Evolutionary conservation across 2,888 invertebrate species (phyloP).

Genomic region (Margaritifera margaritifera): DNA sequence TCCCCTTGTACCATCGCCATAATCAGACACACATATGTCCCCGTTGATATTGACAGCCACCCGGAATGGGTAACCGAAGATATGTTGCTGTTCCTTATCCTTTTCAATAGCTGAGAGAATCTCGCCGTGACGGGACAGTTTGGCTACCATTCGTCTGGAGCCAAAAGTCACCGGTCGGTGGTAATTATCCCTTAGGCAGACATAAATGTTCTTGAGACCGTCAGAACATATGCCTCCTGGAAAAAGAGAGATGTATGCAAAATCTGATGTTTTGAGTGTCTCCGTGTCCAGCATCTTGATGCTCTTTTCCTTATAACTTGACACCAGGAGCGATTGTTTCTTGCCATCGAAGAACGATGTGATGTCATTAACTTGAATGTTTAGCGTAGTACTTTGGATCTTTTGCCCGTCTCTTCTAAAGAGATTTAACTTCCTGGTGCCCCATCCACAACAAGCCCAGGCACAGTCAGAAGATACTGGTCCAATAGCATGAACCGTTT

Average conservation of each 20-base stretch:
- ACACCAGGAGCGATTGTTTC: slow-evolving; percentile 32
- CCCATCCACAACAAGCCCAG: slow-evolving; percentile 48
- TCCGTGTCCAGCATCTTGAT: slow-evolving; percentile 40
- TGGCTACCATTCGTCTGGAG: slow-evolving; percentile 38
- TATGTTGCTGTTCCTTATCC: slow-evolving; percentile 34
- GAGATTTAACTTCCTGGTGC: slow-evolving; percentile 30
- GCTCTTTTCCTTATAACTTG: slow-evolving; percentile 39
- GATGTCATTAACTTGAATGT: slow-evolving; percentile 37
- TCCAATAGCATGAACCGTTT: slow-evolving; percentile 43
- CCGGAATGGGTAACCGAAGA: slow-evolving; percentile 40
- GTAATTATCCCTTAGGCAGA: slow-evolving; percentile 41
- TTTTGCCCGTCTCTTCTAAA: slow-evolving; percentile 34
- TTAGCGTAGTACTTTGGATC: slow-evolving; percentile 29
- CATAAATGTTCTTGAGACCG: slow-evolving; percentile 31
- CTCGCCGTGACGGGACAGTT: slow-evolving; percentile 36
- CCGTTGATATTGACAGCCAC: slow-evolving; percentile 37
- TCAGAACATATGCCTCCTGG: slow-evolving; percentile 38
- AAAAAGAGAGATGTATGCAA: slow-evolving; percentile 36
- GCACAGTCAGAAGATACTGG: slow-evolving; percentile 39
- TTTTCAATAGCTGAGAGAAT: slow-evolving; percentile 38
- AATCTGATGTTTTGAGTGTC: slow-evolving; percentile 33
- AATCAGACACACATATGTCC: slow-evolving; percentile 40
- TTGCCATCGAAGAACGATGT: slow-evolving; percentile 26
- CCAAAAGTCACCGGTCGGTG: slow-evolving; percentile 28
- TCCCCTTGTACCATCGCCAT: slow-evolving; percentile 38